Conservation (phyloP, 2,113 vertebrate species). For the Nanorana parkeri region DNA sequence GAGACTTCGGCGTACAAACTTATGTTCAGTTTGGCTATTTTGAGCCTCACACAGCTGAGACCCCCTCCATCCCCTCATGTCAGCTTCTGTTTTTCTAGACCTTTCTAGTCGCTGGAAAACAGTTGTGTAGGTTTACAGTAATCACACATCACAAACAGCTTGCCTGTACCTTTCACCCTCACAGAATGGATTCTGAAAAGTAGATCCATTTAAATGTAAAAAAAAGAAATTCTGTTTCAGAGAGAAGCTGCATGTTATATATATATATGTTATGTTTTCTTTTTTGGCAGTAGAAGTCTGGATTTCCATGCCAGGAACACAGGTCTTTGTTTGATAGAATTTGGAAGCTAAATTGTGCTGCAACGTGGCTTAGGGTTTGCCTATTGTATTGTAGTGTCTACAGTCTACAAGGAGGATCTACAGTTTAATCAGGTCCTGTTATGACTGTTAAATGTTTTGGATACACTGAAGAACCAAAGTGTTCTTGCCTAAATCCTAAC, state of each 20-base stretch:
- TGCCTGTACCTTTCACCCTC: background rate
- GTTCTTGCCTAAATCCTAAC: too few species aligned
- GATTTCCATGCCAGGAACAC: conserved; percentile 4
- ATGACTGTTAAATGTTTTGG: too few species aligned
- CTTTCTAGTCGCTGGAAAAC: conserved; percentile 10
- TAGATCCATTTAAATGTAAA: background rate
- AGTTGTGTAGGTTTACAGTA: background rate
- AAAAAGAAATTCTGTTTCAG: background rate
- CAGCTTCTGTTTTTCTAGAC: conserved; percentile 44
- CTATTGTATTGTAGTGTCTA: background rate
- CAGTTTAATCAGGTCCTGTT: too few species aligned
- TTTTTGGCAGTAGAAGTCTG: background rate
- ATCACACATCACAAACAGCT: too few species aligned
- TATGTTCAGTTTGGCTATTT: conserved; percentile 29
- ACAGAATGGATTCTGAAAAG: background rate
- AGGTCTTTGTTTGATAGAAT: conserved; percentile 1
- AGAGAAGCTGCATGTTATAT: too few species aligned
- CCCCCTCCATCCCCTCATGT: conserved; percentile 3
- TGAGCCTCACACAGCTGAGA: conserved; percentile 45
- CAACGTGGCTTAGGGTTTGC: conserved; percentile 43
- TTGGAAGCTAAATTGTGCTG: conserved; percentile 4
- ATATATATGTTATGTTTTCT: conserved; percentile 24
- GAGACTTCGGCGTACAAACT: conserved; percentile 22
- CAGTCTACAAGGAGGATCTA: too few species aligned
- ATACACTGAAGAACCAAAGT: too few species aligned